Conservation (phyloP, 2,113 vertebrate genomes). For the Amia ocellicauda region DNA sequence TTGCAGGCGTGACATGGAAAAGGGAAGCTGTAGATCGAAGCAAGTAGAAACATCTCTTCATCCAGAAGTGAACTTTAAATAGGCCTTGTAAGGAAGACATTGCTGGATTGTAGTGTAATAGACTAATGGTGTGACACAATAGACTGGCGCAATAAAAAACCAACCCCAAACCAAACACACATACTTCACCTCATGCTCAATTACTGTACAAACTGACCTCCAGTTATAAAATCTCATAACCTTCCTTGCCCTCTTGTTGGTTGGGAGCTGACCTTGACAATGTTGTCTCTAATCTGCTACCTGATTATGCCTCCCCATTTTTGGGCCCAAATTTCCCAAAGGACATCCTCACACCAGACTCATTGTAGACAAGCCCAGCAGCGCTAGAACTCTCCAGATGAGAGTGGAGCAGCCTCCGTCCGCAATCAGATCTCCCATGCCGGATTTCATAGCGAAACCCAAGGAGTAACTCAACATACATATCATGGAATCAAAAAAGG, state of each 20-base stretch:
- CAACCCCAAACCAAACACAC: neutral
- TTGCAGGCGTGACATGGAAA: too few relatives aligned
- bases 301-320: slow-evolving; percentile 25
- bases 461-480: too few relatives aligned
- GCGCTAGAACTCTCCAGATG: neutral
- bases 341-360: slow-evolving; percentile 19
- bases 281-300: slow-evolving; percentile 22
- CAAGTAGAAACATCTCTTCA: too few relatives aligned
- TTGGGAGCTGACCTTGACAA: slow-evolving; percentile 21
- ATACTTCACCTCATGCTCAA: neutral
- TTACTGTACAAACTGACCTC: slow-evolving; percentile 9
- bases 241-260: slow-evolving; percentile 13
- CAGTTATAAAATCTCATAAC: slow-evolving; percentile 16
- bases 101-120: too few relatives aligned
- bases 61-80: too few relatives aligned
- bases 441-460: neutral
- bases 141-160: neutral
- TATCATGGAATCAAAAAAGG: too few relatives aligned
- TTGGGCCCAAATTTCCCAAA: slow-evolving; percentile 31
- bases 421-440: neutral
- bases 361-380: neutral
- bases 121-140: neutral
- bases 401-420: neutral
- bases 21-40: too few relatives aligned
- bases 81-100: too few relatives aligned